Evolutionary conservation across 2,888 invertebrate genomes (phyloP).

Genomic region (Aleiodes testaceus): DNA sequence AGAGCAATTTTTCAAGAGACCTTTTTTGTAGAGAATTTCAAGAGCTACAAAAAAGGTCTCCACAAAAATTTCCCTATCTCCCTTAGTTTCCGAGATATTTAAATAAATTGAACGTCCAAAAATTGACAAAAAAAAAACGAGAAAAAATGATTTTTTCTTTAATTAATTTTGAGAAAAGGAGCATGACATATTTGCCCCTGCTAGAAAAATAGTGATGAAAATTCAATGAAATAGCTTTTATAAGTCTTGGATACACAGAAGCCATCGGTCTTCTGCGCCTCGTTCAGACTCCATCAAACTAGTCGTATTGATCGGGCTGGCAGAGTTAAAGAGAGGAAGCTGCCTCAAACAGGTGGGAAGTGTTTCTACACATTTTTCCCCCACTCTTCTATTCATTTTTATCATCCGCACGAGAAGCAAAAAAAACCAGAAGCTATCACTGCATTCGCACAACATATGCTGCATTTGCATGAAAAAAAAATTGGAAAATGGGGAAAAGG

Average conservation of each 20-base stretch:
- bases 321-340: slow-evolving; percentile 13
- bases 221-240: too few species aligned
- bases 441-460: not conserved
- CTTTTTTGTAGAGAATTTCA: too few species aligned
- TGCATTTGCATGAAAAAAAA: not conserved
- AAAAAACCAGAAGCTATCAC: not conserved
- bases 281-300: slow-evolving; percentile 52
- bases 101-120: too few species aligned
- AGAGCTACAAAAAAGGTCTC: too few species aligned
- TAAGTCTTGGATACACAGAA: not conserved
- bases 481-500: not conserved
- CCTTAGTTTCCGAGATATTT: too few species aligned
- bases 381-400: slow-evolving; percentile 25
- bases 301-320: slow-evolving; percentile 52
- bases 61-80: too few species aligned
- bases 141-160: too few species aligned
- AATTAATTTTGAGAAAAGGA: too few species aligned
- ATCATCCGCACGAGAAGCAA: slow-evolving; percentile 2
- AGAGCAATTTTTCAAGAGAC: too few species aligned
- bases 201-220: too few species aligned
- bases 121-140: too few species aligned
- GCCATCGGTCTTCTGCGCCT: slow-evolving; percentile 11
- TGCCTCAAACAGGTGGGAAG: slow-evolving; percentile 14
- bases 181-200: too few species aligned
- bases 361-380: slow-evolving; percentile 32